Conservation (phyloP, 2,113 vertebrate genomes). For the Tupaia tana region DNA sequence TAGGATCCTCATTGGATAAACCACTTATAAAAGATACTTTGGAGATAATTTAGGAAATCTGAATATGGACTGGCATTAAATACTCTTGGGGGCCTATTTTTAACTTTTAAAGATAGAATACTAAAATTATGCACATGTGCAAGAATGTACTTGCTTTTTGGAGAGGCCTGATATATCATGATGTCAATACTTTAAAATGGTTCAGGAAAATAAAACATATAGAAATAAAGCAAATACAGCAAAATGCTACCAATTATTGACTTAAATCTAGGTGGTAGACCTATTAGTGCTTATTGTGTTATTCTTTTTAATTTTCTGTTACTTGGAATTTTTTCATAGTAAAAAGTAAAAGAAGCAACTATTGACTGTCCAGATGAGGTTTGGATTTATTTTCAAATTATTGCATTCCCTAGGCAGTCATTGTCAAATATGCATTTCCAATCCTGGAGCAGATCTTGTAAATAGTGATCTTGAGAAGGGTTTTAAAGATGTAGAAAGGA, state of each 20-base stretch:
- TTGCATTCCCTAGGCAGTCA: conserved; percentile 17
- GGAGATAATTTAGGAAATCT: conserved; percentile 27
- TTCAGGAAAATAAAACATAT: neutral
- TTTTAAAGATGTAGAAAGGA: conserved; percentile 59
- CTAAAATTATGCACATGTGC: conserved; percentile 2
- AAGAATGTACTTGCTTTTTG: neutral
- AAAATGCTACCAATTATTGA: conserved; percentile 39
- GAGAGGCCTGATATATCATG: neutral
- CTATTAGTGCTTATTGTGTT: neutral
- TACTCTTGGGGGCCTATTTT: neutral
- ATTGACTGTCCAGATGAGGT: neutral
- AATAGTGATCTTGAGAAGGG: conserved; percentile 48
- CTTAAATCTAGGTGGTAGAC: neutral
- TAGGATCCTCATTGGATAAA: conserved; percentile 1
- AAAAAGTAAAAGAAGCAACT: neutral
- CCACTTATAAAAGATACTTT: conserved; percentile 19
- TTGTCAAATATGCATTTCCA: conserved; percentile 23
- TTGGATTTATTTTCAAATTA: conserved; percentile 52
- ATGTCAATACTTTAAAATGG: conserved; percentile 16
- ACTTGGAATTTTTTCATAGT: conserved; percentile 28
- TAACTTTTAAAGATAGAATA: conserved; percentile 19
- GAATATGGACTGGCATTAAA: neutral
- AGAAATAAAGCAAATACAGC: conserved; percentile 9
- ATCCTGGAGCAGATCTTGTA: conserved; percentile 24
- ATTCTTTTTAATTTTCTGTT: conserved; percentile 9